A percentile compares a stretch with the other conserved stretches of the same genome.
Conservation (phyloP, 2,113 vertebrate species). For the Numida meleagris region DNA sequence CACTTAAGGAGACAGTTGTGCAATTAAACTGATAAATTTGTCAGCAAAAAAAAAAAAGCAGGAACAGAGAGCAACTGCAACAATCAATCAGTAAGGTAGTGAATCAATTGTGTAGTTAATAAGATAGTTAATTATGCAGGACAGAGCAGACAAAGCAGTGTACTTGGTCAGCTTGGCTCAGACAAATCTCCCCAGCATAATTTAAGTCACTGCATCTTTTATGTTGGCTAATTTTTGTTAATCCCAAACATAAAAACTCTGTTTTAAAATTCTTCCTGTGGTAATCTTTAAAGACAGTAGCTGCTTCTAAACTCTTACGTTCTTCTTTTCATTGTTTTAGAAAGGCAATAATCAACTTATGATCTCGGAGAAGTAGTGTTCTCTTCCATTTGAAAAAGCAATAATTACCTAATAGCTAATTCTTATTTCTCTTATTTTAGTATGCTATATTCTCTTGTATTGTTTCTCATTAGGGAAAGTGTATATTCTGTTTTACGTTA, state of each 20-base stretch:
- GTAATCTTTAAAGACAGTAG: background rate
- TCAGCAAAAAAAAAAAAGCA: constrained; percentile 58
- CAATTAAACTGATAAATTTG: constrained; percentile 60
- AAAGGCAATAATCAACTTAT: background rate
- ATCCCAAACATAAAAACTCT: background rate
- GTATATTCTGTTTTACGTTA: background rate
- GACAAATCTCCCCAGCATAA: background rate
- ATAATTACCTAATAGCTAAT: background rate
- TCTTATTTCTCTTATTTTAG: background rate
- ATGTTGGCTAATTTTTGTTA: background rate
- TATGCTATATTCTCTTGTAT: background rate
- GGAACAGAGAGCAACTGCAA: constrained; percentile 14
- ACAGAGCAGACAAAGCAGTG: background rate
- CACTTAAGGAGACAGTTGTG: constrained; percentile 48
- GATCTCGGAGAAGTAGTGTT: background rate
- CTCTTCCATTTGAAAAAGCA: background rate
- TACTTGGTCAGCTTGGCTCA: background rate
- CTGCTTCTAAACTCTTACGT: background rate
- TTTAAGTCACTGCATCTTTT: background rate
- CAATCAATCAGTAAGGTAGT: constrained; percentile 52
- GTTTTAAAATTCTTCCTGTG: background rate
- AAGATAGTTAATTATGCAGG: constrained; percentile 63
- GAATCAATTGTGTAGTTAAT: constrained; percentile 60
- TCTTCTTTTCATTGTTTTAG: background rate
- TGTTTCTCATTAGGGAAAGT: background rate